Base-by-base conservation (phyloP, 2,888 invertebrate species). In the Hoplodrina ambigua region DNA sequence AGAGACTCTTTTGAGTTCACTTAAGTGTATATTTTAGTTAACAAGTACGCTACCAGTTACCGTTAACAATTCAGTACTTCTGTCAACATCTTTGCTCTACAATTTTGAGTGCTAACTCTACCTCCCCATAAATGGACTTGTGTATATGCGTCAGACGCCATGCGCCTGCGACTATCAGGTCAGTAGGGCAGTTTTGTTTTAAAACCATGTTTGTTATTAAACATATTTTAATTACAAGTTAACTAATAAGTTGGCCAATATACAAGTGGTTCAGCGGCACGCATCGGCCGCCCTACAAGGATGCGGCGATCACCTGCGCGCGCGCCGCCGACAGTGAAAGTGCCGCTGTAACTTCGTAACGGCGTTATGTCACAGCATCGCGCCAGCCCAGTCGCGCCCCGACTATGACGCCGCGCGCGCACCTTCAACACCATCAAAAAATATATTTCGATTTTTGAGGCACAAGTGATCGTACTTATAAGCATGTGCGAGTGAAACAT, bases 351-450 rank as follows among this genome's bases (percentile, higher is more conserved):
- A 86, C 91, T 85, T 89, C 92, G 93, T 93, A 92, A 93, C 90
- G 87, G 82, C 85, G 93, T 95, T 95, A 95, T 95, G 95, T 95
- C 95, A 95, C 91, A 86, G 90, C 87, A 82, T 77, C 41, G 82
- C 85, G 82, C 73, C 72, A 76, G 78, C 73, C 82, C 85, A 81
- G 95, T 94, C 94, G 91, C 87, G 86, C 86, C 83, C 80, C 88
- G 93, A 91, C 92, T 91, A 92, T 92, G 94, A 86, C 91, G 91
- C 89, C 91, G 94, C 91, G 94, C 88, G 94, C 92, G 93, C 94
- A 86, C 75, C 70, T 80, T 59, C 63, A 61, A 41, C 73, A 72
- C 64, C 72, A 66, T 46, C 50, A 33, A 53, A 72, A 57, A 71
- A 70, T 25, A 54, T 54, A 67, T 57, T 49, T 49, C 60, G 50